Percentiles rank a stretch among this genome's conserved stretches.
phyloP scores from a whole-genome alignment of 2,113 vertebrate species.

The Perca schrenkii region DNA sequence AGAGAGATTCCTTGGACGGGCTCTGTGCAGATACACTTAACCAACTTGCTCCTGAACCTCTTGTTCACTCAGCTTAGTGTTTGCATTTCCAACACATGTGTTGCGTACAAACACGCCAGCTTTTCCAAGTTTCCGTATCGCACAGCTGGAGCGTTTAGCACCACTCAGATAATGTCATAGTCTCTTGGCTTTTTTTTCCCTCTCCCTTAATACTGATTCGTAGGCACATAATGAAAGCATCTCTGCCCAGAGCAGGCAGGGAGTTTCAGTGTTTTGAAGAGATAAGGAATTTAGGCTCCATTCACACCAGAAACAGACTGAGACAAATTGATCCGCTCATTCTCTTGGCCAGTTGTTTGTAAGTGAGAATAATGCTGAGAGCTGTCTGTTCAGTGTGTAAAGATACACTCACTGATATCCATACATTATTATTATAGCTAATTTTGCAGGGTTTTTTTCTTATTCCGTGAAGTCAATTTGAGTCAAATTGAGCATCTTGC shows the following conservation, averaged over 20 bases:
- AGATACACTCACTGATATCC: slow-evolving; percentile 68
- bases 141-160: slow-evolving; percentile 73
- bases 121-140: slow-evolving; percentile 66
- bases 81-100: slow-evolving; percentile 33
- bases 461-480: slow-evolving; percentile 35
- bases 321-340: slow-evolving; percentile 78
- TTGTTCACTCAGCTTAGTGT: slow-evolving; percentile 40
- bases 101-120: slow-evolving; percentile 21
- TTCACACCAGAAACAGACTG: slow-evolving; percentile 68
- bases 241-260: slow-evolving; percentile 65
- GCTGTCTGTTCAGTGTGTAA: slow-evolving; percentile 47
- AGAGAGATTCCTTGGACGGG: slow-evolving; percentile 46
- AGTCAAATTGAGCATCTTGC: slow-evolving; percentile 42
- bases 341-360: slow-evolving; percentile 71
- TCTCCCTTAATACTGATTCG: slow-evolving; percentile 67
- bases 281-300: slow-evolving; percentile 79
- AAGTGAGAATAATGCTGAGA: slow-evolving; percentile 67
- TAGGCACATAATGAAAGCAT: slow-evolving; percentile 71
- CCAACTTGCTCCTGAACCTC: slow-evolving; percentile 67
- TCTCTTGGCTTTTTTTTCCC: slow-evolving; percentile 49
- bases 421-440: slow-evolving; percentile 38
- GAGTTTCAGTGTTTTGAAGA: slow-evolving; percentile 76
- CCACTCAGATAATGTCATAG: slow-evolving; percentile 71
- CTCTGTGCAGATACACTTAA: slow-evolving; percentile 55
- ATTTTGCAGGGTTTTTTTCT: slow-evolving; percentile 21